Evolutionary conservation across 1,140 invertebrate species (phyloP).

Genomic region (Ridgeia piscesae): DNA sequence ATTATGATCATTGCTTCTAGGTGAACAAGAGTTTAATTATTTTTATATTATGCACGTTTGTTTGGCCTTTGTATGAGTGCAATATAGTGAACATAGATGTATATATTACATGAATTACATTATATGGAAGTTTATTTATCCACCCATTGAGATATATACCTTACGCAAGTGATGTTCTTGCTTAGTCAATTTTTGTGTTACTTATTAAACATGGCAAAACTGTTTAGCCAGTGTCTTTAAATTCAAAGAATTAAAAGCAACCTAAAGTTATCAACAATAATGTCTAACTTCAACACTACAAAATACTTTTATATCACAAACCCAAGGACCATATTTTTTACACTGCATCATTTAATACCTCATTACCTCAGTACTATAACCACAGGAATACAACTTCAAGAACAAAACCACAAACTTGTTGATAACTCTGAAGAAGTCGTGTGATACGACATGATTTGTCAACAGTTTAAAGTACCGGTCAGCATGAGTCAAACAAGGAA

Average conservation of each 20-base stretch:
- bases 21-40: too few relatives aligned
- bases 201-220: not conserved
- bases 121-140: not conserved
- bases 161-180: not conserved
- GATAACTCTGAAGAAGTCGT: not conserved
- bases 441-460: not conserved
- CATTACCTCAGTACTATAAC: not conserved
- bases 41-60: too few relatives aligned
- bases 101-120: not conserved
- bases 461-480: not conserved
- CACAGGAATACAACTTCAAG: not conserved
- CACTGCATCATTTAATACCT: not conserved
- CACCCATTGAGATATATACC: not conserved
- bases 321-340: not conserved
- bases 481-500: not conserved
- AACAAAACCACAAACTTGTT: not conserved
- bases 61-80: too few relatives aligned
- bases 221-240: not conserved
- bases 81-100: not conserved
- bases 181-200: not conserved
- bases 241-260: not conserved
- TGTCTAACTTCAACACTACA: not conserved
- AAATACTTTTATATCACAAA: not conserved
- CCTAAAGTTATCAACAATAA: not conserved
- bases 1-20: too few relatives aligned